phyloP scores from a whole-genome alignment of 2,888 invertebrate species.

The Lasioglossum malachurum region DNA sequence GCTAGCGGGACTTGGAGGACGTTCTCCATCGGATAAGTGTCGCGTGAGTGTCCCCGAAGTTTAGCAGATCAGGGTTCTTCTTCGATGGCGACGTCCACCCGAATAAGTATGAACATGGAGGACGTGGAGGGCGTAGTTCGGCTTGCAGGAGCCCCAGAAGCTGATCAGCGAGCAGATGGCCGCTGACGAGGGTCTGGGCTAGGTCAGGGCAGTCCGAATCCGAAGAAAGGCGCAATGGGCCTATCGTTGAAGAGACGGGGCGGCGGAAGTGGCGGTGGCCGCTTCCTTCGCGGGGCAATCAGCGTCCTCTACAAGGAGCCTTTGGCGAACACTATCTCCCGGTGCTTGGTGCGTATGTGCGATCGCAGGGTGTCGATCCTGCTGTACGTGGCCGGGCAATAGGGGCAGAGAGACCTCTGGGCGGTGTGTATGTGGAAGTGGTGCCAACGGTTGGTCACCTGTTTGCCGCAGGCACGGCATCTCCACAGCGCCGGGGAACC shows the following conservation, averaged over 20 bases:
- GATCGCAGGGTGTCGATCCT: constrained; percentile 94
- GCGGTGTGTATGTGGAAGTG: constrained; percentile 94
- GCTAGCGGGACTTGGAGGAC: too few relatives aligned
- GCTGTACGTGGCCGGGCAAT: constrained; percentile 94
- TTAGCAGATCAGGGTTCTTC: too few relatives aligned
- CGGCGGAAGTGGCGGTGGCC: constrained; percentile 68
- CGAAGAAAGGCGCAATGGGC: constrained; percentile 68
- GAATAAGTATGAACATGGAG: too few relatives aligned
- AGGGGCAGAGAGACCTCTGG: constrained; percentile 92
- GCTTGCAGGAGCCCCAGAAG: not conserved
- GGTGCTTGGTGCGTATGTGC: constrained; percentile 91
- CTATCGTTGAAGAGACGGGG: constrained; percentile 65
- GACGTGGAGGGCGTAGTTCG: too few relatives aligned
- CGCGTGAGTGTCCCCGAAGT: too few relatives aligned
- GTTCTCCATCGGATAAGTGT: too few relatives aligned
- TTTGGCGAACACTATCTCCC: constrained; percentile 77
- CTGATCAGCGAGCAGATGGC: constrained; percentile 27
- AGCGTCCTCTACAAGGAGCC: constrained; percentile 80
- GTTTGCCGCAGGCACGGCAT: constrained; percentile 93
- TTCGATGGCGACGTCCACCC: too few relatives aligned
- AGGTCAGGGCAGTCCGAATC: constrained; percentile 70
- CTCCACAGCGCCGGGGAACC: constrained; percentile 92
- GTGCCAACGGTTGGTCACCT: constrained; percentile 95
- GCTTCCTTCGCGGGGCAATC: constrained; percentile 79
- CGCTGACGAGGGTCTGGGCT: constrained; percentile 20